Evolutionary conservation across 2,797 vertebrate genomes (phyloP), one percentile per base, ranked within the genome.

Genomic region (Phoebastria nigripes): DNA sequence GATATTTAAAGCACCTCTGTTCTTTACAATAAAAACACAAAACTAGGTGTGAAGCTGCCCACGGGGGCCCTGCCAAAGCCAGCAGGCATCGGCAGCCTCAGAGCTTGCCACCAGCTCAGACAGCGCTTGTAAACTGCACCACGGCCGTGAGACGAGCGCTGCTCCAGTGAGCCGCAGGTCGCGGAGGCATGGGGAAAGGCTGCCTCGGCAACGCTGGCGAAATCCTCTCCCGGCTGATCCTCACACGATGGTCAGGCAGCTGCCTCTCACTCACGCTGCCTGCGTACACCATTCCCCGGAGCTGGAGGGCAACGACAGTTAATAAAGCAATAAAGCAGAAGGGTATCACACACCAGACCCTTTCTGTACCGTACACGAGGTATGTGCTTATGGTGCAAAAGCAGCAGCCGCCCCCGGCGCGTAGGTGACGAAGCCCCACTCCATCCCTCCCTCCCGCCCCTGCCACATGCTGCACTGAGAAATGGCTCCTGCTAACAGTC

Each of bases 111-210:
- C 39, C 42, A 25, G 66, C 42, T 56, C 28, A 4, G 47, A 12
- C 12, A 17, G 31, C 1, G 12, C 25, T 2, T 4, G 25, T 2
- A 2, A 25, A 17, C 16, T 1, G 44, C 58, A 3, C 11, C 15
- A 1, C 0, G 10, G 56, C 49, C 17, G 35, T 3, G 2, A 55
- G 19, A 7, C 0, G 17, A 28, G 31, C 55, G 0, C 39, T 2
- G 10, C 8, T 11, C 54, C 31, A 28, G 44, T 0, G 4, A n/a
- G 39, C 13, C 18, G 3, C 51, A 4, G n/a, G 33, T 29, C 8
- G 6, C 28, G 4, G 52, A 6, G 31, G 44, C 2, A 1, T 7
- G 44, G 62, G 33, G 37, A 39, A 51, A 9, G 24, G 54, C 39
- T 47, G 62, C 39, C 46, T 4, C 2, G 11, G 67, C n/a, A 24